A percentile compares a stretch with the other conserved stretches of the same genome.
phyloP scores from a whole-genome alignment of 2,113 vertebrate genomes.

The Cranoglanis bouderius region DNA sequence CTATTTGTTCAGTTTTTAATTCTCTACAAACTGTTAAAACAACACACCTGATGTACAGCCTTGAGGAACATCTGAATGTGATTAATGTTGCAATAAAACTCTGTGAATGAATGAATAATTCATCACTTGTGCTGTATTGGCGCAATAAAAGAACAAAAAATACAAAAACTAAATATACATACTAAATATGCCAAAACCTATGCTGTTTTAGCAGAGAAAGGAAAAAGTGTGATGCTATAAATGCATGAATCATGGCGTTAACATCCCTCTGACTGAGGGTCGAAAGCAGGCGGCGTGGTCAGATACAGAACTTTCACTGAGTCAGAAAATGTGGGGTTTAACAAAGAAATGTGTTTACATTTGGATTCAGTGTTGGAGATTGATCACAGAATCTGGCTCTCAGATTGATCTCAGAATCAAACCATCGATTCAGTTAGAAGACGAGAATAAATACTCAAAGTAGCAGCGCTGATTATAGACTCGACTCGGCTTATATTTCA shows the following conservation, averaged over 20 bases:
- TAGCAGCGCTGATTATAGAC: neutral
- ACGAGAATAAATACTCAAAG: neutral
- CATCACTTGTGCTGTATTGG: neutral
- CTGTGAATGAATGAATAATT: neutral
- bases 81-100: slow-evolving; percentile 1
- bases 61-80: neutral
- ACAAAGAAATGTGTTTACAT: neutral
- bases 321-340: neutral
- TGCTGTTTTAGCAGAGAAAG: neutral
- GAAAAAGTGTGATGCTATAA: rapidly evolving
- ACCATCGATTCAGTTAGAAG: neutral
- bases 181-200: neutral
- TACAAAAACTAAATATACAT: neutral
- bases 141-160: neutral
- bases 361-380: neutral
- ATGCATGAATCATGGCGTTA: neutral
- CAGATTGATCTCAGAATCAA: slow-evolving; percentile 32
- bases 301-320: neutral
- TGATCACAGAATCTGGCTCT: slow-evolving; percentile 21
- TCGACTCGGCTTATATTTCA: neutral
- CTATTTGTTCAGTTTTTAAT: neutral
- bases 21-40: neutral
- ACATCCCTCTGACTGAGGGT: neutral
- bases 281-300: neutral
- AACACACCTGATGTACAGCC: neutral